phyloP scores from a whole-genome alignment of 30 jellyfish, hydroid and myxozoan species.

The Clytia hemisphaerica region DNA sequence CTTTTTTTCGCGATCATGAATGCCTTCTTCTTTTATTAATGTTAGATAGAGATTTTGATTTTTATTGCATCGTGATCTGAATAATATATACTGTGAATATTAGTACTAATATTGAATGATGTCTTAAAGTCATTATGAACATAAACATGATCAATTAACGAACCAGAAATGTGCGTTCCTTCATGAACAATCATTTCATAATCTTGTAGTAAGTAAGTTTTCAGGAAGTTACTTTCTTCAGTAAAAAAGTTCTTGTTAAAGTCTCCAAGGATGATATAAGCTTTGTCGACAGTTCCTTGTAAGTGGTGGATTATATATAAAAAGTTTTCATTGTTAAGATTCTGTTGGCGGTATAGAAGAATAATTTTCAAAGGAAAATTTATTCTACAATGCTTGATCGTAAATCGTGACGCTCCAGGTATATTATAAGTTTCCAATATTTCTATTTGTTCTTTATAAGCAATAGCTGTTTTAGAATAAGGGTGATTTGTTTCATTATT shows the following conservation, averaged over 20 bases:
- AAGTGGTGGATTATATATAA: not conserved
- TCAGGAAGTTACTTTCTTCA: not conserved
- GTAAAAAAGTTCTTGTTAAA: too few species aligned
- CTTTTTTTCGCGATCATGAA: too few species aligned
- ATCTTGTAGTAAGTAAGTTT: not conserved
- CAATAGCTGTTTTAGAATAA: not conserved
- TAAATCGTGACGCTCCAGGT: too few species aligned
- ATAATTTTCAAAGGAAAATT: too few species aligned
- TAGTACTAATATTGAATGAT: too few species aligned
- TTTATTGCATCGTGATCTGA: too few species aligned
- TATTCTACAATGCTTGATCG: not conserved
- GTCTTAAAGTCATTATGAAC: not conserved
- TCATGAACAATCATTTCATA: not conserved
- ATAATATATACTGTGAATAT: too few species aligned
- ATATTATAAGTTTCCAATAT: too few species aligned
- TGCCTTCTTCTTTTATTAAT: too few species aligned
- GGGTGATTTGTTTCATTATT: not conserved
- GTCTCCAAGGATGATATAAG: not conserved
- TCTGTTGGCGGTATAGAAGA: not conserved
- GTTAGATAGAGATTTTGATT: too few species aligned
- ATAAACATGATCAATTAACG: constrained; percentile 6
- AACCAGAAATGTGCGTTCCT: constrained; percentile 5
- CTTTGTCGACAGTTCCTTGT: not conserved
- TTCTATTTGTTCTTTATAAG: not conserved
- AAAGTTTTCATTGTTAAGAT: too few species aligned